These are phyloP conservation scores for Rhogogaster chlorosoma DNA, from an alignment of 2,888 invertebrate genomes.

Conservation along the genomic window DNA sequence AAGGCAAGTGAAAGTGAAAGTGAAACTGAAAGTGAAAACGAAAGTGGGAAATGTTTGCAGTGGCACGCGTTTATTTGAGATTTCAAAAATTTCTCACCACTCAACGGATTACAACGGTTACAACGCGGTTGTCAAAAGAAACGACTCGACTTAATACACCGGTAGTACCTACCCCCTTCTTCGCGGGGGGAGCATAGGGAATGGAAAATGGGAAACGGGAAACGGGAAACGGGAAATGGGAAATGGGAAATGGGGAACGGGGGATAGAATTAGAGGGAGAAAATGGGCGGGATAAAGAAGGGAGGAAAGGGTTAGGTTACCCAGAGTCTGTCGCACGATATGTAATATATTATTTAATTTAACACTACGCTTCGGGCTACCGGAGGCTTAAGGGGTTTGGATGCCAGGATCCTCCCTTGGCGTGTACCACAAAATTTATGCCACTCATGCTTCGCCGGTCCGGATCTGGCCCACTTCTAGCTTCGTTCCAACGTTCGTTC, in stretches of 20 bases:
- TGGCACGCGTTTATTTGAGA: slow-evolving; percentile 20
- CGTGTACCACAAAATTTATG: slow-evolving; percentile 73
- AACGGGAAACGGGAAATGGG: background rate
- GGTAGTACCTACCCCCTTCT: background rate
- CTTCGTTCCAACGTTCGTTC: slow-evolving; percentile 12
- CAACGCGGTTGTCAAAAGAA: background rate
- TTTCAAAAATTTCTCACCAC: slow-evolving; percentile 4
- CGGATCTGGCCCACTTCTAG: slow-evolving; percentile 25
- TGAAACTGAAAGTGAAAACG: slow-evolving; percentile 23
- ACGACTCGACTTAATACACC: slow-evolving; percentile 15
- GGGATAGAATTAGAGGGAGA: background rate
- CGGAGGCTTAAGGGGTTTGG: slow-evolving; percentile 66
- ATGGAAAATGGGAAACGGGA: no score
- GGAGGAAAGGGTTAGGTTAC: slow-evolving; percentile 33
- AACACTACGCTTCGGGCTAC: slow-evolving; percentile 33
- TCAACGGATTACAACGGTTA: slow-evolving; percentile 17
- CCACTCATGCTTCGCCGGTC: slow-evolving; percentile 60
- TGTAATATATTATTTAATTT: slow-evolving; percentile 51
- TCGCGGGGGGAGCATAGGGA: no score
- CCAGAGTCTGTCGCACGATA: slow-evolving; percentile 42
- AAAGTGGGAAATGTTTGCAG: slow-evolving; percentile 22
- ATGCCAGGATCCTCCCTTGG: slow-evolving; percentile 71
- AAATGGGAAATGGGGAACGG: background rate
- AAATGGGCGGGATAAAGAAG: slow-evolving; percentile 22
- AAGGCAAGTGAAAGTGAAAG: slow-evolving; percentile 42